phyloP scores from a whole-genome alignment of 2,113 vertebrate genomes.

The Bettongia penicillata region DNA sequence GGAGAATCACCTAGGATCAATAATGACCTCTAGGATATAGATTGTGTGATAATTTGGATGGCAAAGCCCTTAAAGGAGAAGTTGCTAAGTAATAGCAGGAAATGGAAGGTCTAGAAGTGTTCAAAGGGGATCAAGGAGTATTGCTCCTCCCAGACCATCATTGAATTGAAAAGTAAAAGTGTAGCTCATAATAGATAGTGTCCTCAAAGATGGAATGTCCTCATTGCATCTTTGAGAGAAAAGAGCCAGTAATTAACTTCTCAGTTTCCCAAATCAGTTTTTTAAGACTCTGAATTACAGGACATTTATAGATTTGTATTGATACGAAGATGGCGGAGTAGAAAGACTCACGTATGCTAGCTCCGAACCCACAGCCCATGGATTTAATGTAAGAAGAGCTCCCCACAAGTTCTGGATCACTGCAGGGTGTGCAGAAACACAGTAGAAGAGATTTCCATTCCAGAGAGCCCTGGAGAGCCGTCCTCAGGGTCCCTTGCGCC shows the following conservation, averaged over 20 bases:
- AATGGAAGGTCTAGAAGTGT: neutral
- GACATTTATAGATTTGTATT: neutral
- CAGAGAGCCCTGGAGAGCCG: too few species aligned
- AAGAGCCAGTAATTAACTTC: neutral
- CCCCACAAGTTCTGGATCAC: too few species aligned
- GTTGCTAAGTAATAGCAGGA: neutral
- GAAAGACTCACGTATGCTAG: too few species aligned
- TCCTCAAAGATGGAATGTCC: neutral
- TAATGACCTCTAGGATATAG: neutral
- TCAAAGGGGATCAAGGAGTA: neutral
- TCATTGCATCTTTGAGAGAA: neutral
- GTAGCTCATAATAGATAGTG: neutral
- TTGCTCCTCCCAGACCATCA: neutral
- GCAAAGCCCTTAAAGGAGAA: neutral
- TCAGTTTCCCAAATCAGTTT: neutral
- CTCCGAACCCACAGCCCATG: too few species aligned
- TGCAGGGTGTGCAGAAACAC: too few species aligned
- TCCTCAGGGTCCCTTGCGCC: too few species aligned
- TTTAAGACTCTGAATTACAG: neutral
- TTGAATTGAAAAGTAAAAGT: neutral
- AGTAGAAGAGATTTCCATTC: too few species aligned
- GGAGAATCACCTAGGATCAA: too few species aligned
- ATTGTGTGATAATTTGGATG: neutral
- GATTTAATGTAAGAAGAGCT: too few species aligned
- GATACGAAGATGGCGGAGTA: too few species aligned